Base-by-base conservation (phyloP, 2,888 invertebrate species). In the Plutella xylostella region DNA sequence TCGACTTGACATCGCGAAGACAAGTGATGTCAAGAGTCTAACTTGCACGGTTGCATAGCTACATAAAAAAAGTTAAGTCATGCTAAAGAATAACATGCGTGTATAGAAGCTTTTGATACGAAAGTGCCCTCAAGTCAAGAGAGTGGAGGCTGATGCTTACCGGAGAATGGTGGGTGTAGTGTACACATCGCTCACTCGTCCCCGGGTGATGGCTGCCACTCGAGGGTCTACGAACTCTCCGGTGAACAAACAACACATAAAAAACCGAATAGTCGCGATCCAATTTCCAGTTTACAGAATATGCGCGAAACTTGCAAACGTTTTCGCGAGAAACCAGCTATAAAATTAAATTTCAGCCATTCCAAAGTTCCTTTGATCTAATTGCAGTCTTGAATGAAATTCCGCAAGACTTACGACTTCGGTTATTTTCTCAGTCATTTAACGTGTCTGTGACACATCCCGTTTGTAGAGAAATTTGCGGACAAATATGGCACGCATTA, bases 81-180 rank as follows among this genome's bases (percentile, higher is more conserved):
- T 65, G 61, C 63, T 55, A 57, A 58, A 65, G 62, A 60, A 62
- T n/a, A 60, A 62, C 66, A 64, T 65, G 67, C 63, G 68, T n/a
- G n/a, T 63, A 61, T 70, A 65, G 69, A 65, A 64, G 68, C 67
- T 70, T 65, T 67, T 63, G 68, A 68, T 63, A 57, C 19, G 7
- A 56, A 57, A 75, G 78, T 52, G 66, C 65, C 55, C 76, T 78
- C 53, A 59, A 69, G 57, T 70, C 52, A 57, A 74, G 54, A 53
- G 55, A 59, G 69, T 43, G 35, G 68, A 63, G 69, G 63, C 66
- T 68, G 69, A 67, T 63, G 22, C 39, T 17, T 28, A 14, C 17
- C 9, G 39, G 15, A 7, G 15, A 9, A 15, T 11, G n/a, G 20
- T 11, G 17, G 17, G 20, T 21, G 22, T 17, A 14, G 15, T 39